These are phyloP conservation scores for Garrulus glandarius DNA, from an alignment of 2,797 vertebrate species.

Conservation along the genomic window DNA sequence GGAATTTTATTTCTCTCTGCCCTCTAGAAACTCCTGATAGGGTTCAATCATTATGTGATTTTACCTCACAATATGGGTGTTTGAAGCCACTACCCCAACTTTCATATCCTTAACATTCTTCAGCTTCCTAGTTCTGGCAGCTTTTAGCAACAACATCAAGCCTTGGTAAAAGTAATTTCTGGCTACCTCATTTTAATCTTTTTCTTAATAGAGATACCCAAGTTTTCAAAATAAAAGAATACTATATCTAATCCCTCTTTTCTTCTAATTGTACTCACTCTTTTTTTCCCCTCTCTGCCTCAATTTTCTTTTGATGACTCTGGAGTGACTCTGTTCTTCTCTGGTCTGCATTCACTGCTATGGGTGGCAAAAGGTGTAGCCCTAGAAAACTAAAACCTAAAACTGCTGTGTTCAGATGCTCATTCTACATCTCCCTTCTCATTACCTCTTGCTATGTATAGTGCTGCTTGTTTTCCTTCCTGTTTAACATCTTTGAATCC, in stretches of 20 bases:
- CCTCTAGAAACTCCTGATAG: background rate
- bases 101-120: background rate
- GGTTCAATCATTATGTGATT: background rate
- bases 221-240: background rate
- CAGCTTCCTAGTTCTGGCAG: background rate
- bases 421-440: background rate
- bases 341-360: background rate
- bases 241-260: background rate
- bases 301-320: background rate
- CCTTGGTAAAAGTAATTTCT: background rate
- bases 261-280: background rate
- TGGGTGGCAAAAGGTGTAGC: background rate
- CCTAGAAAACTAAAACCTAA: background rate
- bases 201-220: background rate
- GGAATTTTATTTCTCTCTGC: background rate
- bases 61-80: background rate
- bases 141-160: background rate
- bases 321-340: background rate
- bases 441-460: background rate
- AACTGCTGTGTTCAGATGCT: background rate
- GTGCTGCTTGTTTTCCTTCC: background rate
- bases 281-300: background rate
- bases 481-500: slow-evolving; percentile 14
- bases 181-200: background rate
- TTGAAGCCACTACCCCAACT: background rate